A percentile compares a stretch with the other conserved stretches of the same genome.
Evolutionary conservation across 1,140 invertebrate species (phyloP).

Genomic region (Meloidogyne exigua): DNA sequence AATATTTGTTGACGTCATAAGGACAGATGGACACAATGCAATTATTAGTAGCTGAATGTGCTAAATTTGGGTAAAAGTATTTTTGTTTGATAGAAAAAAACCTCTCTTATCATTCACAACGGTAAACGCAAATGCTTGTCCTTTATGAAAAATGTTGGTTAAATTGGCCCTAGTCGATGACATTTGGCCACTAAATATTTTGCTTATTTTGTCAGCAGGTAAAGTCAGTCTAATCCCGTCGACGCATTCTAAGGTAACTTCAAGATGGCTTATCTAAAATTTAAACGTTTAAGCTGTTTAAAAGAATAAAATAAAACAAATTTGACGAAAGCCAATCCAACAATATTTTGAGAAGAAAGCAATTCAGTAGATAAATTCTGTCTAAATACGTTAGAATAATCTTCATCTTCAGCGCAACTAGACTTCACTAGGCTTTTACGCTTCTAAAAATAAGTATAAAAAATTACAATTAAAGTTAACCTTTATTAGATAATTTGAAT

Average conservation of each 20-base stretch:
- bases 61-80: neutral
- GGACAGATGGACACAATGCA: slow-evolving; percentile 47
- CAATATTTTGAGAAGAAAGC: slow-evolving; percentile 41
- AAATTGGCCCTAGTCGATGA: slow-evolving; percentile 35
- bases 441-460: slow-evolving; percentile 18
- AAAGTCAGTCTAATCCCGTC: slow-evolving; percentile 39
- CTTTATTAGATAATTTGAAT: neutral
- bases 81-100: neutral
- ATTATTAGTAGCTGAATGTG: slow-evolving; percentile 30
- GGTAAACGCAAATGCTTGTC: slow-evolving; percentile 22
- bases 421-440: slow-evolving; percentile 25
- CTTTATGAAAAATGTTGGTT: slow-evolving; percentile 49
- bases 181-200: slow-evolving; percentile 38
- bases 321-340: slow-evolving; percentile 50
- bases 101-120: slow-evolving; percentile 6
- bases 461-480: neutral
- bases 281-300: too few species aligned
- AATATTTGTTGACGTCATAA: slow-evolving; percentile 48
- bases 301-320: slow-evolving; percentile 37
- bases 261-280: slow-evolving; percentile 47
- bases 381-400: slow-evolving; percentile 46
- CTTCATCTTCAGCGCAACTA: slow-evolving; percentile 28
- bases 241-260: slow-evolving; percentile 46
- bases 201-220: slow-evolving; percentile 38
- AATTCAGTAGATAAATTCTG: slow-evolving; percentile 43